A percentile compares a stretch with the other conserved stretches of the same genome.
phyloP scores from a whole-genome alignment of 2,888 invertebrate species.

The Agrilus biguttatus region DNA sequence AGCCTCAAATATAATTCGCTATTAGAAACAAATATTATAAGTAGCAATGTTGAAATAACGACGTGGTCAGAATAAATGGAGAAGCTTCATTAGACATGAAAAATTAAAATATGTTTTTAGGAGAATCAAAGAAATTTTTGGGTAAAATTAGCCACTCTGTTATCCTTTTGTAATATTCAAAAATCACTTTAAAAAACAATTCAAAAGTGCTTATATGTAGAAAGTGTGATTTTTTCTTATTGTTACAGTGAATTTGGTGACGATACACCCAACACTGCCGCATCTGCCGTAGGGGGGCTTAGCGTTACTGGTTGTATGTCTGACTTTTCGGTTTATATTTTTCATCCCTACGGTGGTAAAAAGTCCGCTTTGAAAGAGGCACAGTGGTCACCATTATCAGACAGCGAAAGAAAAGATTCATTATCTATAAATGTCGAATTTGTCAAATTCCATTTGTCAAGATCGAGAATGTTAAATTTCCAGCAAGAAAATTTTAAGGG shows the following conservation, averaged over 20 bases:
- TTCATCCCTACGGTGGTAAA: conserved; percentile 92
- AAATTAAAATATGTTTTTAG: too few relatives aligned
- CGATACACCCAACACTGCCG: conserved; percentile 35
- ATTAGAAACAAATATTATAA: too few relatives aligned
- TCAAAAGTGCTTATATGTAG: too few relatives aligned
- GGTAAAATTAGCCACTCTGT: neutral
- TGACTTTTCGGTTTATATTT: conserved; percentile 95
- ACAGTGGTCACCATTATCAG: conserved; percentile 76
- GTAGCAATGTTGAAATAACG: too few relatives aligned
- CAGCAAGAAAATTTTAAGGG: conserved; percentile 40
- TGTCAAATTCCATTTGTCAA: conserved; percentile 86
- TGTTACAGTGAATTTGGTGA: conserved; percentile 37
- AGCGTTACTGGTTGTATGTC: conserved; percentile 93
- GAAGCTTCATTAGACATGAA: too few relatives aligned
- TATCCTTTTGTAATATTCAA: conserved; percentile 1
- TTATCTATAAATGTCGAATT: conserved; percentile 93
- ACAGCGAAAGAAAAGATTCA: conserved; percentile 87
- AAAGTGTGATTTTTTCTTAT: too few relatives aligned
- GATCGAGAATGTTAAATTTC: conserved; percentile 79
- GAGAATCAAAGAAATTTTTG: too few relatives aligned
- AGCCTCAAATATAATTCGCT: too few relatives aligned
- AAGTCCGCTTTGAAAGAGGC: conserved; percentile 66
- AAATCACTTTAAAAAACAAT: too few relatives aligned
- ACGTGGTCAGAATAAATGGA: too few relatives aligned
- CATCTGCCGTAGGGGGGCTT: conserved; percentile 66